Base-by-base conservation (phyloP, 2,113 vertebrate genomes). In the Gallinago undulata region DNA sequence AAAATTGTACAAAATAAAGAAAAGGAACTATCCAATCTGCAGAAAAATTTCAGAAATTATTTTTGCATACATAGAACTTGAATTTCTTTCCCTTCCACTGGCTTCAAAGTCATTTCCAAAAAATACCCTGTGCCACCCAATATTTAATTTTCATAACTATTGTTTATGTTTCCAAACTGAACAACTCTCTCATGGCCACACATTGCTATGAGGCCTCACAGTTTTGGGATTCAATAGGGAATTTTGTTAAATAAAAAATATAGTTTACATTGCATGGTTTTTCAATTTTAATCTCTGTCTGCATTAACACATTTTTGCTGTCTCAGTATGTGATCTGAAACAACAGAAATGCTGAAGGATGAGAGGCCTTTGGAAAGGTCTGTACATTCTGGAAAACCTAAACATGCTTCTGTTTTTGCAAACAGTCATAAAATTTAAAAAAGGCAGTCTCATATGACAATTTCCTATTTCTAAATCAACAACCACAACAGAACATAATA, bases 371-470 rank as follows among this genome's bases (percentile, higher is more conserved):
- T 67, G 39, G 31, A 73, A 94, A 91, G 50, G 24, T 4, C 2
- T 22, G 5, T 37, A 7, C 6, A 11, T 67, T 78, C 31, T 72
- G 41, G 11, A 79, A 81, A 74, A 6, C 3, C 11, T 68, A 75
- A 74, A n/a, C 0, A 1, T 5, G 2, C 1, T 28, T 8, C 22
- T 60, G 35, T 21, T 53, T 79, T 48, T 59, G 10, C 8, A 45
- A 74, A 50, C 7, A 70, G 3, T 1, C 1, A 63, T 63, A 53
- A 31, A 81, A 55, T 4, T 50, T 13, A 59, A 48, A 68, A 30
- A 8, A 10, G 5, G 28, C 2, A 11, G 12, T 63, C 14, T 79
- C 27, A 23, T 33, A 9, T 21, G 8, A 31, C 45, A 56, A 39
- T 67, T 81, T 87, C 33, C 10, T 68, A 19, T 41, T 28, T 85